phyloP scores from a whole-genome alignment of 2,888 invertebrate species.

The Mythimna ferrago region DNA sequence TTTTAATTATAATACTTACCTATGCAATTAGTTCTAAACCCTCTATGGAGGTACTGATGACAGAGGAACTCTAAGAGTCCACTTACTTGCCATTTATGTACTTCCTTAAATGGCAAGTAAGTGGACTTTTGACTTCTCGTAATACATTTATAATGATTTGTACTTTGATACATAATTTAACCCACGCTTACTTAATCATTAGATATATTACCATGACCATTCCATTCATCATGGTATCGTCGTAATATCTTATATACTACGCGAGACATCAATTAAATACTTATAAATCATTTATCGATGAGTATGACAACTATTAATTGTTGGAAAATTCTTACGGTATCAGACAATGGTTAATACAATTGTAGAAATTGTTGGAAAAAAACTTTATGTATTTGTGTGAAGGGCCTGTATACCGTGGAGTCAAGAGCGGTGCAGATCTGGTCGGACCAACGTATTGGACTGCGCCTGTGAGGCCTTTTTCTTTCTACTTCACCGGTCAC shows the following conservation, averaged over 20 bases:
- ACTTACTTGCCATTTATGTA: neutral
- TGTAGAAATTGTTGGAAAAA: constrained; percentile 1
- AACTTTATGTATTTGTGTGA: neutral
- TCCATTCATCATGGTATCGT: constrained; percentile 3
- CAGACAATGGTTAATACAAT: neutral
- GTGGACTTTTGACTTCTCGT: neutral
- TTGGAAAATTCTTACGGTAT: neutral
- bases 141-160: neutral
- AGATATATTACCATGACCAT: neutral
- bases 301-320: neutral
- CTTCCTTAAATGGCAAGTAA: too few relatives aligned
- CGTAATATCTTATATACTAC: constrained; percentile 13
- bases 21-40: too few relatives aligned
- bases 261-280: neutral
- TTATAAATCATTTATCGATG: too few relatives aligned
- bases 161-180: neutral
- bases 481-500: too few relatives aligned
- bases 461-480: too few relatives aligned
- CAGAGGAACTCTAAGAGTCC: neutral
- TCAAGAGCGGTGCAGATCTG: too few relatives aligned
- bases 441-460: too few relatives aligned
- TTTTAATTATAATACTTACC: too few relatives aligned
- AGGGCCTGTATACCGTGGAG: too few relatives aligned
- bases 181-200: constrained; percentile 16
- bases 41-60: too few relatives aligned